Evolutionary conservation across 2,888 invertebrate species (phyloP), one percentile per base, ranked within the genome.

Genomic region (Cataglyphis livida): DNA sequence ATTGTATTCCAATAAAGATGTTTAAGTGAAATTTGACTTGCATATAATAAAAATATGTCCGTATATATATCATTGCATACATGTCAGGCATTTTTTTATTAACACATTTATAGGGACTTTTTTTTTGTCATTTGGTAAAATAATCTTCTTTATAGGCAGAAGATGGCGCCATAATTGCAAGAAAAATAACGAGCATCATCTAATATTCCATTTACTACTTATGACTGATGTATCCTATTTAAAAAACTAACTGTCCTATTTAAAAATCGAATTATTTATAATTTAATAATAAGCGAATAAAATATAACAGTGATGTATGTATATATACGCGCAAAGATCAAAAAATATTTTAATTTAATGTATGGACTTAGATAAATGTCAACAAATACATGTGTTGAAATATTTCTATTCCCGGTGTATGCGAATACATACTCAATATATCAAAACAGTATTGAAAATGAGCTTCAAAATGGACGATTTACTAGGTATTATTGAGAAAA

Each of bases 401-500:
- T 12, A 44, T 44, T 44, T 44, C 12, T 44, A 44, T 44, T 44
- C 12, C 3, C 12, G 44, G 0, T 44, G 15, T 44, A 44, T 4
- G 3, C 12, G 12, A 44, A 1, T 44, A 48, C 18, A 1, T 48
- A 48, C 6, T 48, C 48, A 4, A 65, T 54, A 28, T 12, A 21
- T 59, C 32, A 25, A 32, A 57, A n/a, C 28, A 7, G 15, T 18
- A 18, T 18, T n/a, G n/a, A 25, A 0, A 15, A 75, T 83, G 48
- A 51, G 15, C 38, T 44, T 74, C 12, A 25, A 70, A 61, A 85
- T 82, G 83, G 86, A 86, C 28, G 54, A 83, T 78, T 82, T 73
- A 28, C 82, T 84, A 82, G 89, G 87, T 88, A 89, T 41, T 66
- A 18, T 65, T 25, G 10, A 35, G 15, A 76, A 54, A 51, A 9